Conservation (phyloP, 2,113 vertebrate genomes). For the Canis aureus region DNA sequence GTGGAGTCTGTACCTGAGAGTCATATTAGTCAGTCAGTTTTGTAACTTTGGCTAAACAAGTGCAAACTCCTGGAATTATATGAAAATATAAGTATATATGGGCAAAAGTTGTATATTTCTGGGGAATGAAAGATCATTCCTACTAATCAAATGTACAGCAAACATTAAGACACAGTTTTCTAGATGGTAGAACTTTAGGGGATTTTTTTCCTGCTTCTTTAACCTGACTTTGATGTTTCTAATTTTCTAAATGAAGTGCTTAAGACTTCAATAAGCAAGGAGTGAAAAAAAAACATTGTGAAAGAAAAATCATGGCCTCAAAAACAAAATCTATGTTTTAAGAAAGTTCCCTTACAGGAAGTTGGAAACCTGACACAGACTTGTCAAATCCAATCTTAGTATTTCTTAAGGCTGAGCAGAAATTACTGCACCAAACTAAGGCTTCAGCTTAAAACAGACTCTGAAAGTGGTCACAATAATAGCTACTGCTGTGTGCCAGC, state of each 20-base stretch:
- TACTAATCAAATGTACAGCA: neutral
- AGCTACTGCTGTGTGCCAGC: neutral
- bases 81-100: conserved; percentile 36
- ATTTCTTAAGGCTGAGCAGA: neutral
- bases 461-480: neutral
- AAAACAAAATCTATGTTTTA: neutral
- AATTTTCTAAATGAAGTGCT: neutral
- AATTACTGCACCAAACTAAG: conserved; percentile 23
- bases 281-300: neutral
- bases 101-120: neutral
- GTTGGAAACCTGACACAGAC: neutral
- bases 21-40: conserved; percentile 41
- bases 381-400: neutral
- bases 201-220: neutral
- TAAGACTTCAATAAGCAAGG: conserved; percentile 23
- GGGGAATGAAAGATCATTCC: neutral
- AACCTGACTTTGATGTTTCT: conserved; percentile 8
- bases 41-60: conserved; percentile 45
- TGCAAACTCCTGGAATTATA: conserved; percentile 16
- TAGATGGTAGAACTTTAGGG: neutral
- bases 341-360: conserved; percentile 28
- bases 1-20: conserved; percentile 32
- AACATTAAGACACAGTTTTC: neutral
- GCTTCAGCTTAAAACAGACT: neutral
- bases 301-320: neutral